A percentile compares a stretch with the other conserved stretches of the same genome.
phyloP scores from a whole-genome alignment of 2,113 vertebrate genomes.

The Rhea pennata region DNA sequence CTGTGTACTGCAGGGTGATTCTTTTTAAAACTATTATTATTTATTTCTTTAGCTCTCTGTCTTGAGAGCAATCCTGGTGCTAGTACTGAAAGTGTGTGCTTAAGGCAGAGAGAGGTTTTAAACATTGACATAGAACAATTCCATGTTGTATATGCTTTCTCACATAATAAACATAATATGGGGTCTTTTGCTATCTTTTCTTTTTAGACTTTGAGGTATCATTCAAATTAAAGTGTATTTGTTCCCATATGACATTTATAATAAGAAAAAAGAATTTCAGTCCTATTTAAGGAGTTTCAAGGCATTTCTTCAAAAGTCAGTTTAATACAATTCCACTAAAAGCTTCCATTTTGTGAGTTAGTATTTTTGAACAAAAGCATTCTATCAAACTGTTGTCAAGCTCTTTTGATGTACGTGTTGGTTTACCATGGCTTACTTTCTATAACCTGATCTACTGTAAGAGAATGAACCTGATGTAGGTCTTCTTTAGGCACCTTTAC shows the following conservation, averaged over 20 bases:
- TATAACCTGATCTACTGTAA: not conserved
- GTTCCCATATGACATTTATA: not conserved
- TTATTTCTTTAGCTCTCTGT: not conserved
- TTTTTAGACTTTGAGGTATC: not conserved
- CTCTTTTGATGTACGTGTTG: not conserved
- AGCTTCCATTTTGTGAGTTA: too few species aligned
- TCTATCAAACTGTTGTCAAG: not conserved
- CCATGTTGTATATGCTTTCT: not conserved
- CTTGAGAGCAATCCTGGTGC: not conserved
- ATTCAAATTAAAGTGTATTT: not conserved
- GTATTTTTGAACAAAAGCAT: not conserved
- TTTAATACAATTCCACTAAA: too few species aligned
- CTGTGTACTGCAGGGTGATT: not conserved
- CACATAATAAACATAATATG: not conserved
- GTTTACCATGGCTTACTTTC: not conserved
- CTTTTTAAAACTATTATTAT: not conserved
- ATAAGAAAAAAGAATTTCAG: not conserved
- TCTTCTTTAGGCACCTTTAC: not conserved
- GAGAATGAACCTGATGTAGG: not conserved
- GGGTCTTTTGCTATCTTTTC: not conserved
- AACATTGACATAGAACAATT: not conserved
- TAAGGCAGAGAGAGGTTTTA: not conserved
- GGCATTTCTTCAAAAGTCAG: not conserved
- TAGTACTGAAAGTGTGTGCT: not conserved
- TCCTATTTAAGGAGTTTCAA: not conserved